Evolutionary conservation across 2,113 vertebrate species (phyloP), one percentile per base, ranked within the genome.

Genomic region (Sorex araneus): DNA sequence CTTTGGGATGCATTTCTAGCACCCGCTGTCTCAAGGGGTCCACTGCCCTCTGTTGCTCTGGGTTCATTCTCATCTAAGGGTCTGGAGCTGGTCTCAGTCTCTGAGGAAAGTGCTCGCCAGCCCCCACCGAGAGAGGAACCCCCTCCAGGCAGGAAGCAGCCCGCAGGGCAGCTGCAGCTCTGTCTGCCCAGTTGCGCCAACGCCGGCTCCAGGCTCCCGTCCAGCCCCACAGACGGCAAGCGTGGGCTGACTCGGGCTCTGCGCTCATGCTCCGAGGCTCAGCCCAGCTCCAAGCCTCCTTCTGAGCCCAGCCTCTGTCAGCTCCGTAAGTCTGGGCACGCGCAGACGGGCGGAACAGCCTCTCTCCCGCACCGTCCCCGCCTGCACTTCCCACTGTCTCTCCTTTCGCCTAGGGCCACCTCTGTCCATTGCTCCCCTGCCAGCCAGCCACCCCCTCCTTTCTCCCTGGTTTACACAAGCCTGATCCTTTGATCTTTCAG

Each of bases 161-260:
- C 4, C 50, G 45, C 43, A 0, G 10, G 10, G 28, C 43, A 87
- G 63, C n/a, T 54, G 54, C 23, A 40, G 4, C 1, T 50, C 19
- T 18, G 32, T 13, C 40, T 40, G 40, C 47, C 74, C 30, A 9
- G 15, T 11, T n/a, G 64, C 30, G 45, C 67, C 36, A 27, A 64
- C 36, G 2, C 0, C 7, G 8, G 30, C 60, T 75, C n/a, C 0
- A n/a, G 6, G 73, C 47, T 81, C 74, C 36, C 1, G 25, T 21
- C 69, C 64, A 81, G 60, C 50, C 16, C 23, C 11, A 40, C 40
- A 45, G 71, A 32, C 3, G 1, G 76, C 78, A 60, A 50, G 28
- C 82, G 88, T 57, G 15, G 7, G 91, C 45, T 88, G 43, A 76
- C n/a, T 47, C 64, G 75, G 86, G 79, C 76, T 94, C 82, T 43